Base-by-base conservation (phyloP, 2,888 invertebrate species). In the Sicus ferrugineus region DNA sequence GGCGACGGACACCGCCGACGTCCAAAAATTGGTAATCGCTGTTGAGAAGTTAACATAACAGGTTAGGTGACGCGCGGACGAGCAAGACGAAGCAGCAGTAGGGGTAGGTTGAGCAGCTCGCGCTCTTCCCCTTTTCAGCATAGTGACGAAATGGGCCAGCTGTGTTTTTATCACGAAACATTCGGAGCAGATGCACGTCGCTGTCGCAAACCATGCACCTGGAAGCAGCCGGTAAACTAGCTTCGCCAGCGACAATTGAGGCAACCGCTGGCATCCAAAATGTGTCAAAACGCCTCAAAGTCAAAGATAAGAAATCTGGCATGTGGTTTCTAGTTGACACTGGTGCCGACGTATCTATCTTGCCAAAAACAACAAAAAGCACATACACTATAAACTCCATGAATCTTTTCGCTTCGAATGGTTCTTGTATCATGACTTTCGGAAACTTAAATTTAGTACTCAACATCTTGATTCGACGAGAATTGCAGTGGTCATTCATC, bases 291-390 rank as follows among this genome's bases (percentile, higher is more conserved):
- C 63, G 56, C 67, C 67, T 67, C 62, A 66, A 54, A 42, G 38
- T 68, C 16, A 21, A 28, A 19, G 68, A 64, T 31, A 61, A 34
- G 1, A 46, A 21, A 52, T 58, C 70, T 16, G 31, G 59, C 26
- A 68, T 56, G 16, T 64, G 38, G 59, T 68, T 68, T 50, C 38
- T 71, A 52, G 30, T 68, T 28, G 68, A 69, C 59, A 70, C 67
- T 14, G 67, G 67, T 38, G 63, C 67, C 16, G 67, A 70, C 16
- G 65, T 68, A 11, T 71, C 68, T 1, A 65, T 68, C 14, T 21
- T 71, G 16, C 71, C 71, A 4, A 54, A 54, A 28, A 26, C 14
- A 2, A 54, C 9, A 23, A 26, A 54, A 28, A 26, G 16, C 16
- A 54, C 26, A 28, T 16, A 16, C 16, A 42, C 42, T 42, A 42